These are phyloP conservation scores for Sorex fumeus DNA, from an alignment of 2,113 vertebrate genomes.

Conservation along the genomic window DNA sequence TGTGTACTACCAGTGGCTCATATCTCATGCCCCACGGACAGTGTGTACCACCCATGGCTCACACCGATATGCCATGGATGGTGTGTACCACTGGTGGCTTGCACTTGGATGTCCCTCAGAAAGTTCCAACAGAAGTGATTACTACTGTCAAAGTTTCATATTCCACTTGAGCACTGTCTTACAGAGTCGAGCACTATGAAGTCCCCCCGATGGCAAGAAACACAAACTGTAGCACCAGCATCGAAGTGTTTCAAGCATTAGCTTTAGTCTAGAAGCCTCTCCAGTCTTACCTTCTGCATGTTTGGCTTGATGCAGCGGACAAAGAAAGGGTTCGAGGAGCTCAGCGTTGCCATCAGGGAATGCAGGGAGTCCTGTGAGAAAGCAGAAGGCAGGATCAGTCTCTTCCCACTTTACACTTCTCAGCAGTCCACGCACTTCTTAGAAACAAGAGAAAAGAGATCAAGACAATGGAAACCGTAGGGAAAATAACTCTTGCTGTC, in stretches of 20 bases:
- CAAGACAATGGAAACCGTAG: constrained; percentile 70
- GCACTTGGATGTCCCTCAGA: too few species aligned
- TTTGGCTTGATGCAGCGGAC: constrained; percentile 99
- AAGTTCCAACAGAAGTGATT: too few species aligned
- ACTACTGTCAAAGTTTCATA: too few species aligned
- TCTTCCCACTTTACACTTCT: background rate
- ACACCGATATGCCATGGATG: too few species aligned
- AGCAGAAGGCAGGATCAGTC: constrained; percentile 38
- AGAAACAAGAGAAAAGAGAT: background rate
- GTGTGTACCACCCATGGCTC: too few species aligned
- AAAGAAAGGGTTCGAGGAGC: constrained; percentile 96
- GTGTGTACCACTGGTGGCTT: too few species aligned
- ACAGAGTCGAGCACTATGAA: too few species aligned
- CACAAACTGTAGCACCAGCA: background rate
- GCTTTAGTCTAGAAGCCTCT: background rate
- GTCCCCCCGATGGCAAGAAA: too few species aligned
- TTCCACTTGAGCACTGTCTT: too few species aligned
- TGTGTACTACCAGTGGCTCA: too few species aligned
- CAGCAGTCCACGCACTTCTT: background rate
- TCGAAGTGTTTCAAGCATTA: background rate
- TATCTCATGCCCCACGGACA: too few species aligned
- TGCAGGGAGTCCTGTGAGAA: constrained; percentile 92
- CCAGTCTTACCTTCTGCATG: constrained; percentile 93
- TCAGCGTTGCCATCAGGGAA: constrained; percentile 96
- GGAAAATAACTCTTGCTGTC: constrained; percentile 11